These are phyloP conservation scores for Arothron firmamentum DNA, from an alignment of 2,113 vertebrate genomes.

Conservation along the genomic window DNA sequence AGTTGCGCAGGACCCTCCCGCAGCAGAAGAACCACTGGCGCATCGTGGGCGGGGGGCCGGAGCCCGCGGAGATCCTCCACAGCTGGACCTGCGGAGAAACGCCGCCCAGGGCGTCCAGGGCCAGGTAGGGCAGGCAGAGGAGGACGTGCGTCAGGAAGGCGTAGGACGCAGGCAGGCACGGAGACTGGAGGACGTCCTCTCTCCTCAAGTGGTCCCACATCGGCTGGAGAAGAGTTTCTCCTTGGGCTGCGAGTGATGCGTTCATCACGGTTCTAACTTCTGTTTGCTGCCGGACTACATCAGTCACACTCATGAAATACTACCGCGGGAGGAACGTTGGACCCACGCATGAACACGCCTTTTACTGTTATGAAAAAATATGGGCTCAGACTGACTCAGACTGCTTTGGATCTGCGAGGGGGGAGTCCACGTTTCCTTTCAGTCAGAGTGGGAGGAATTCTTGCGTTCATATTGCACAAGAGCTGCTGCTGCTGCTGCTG, in stretches of 20 bases:
- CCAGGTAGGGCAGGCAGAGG: constrained; percentile 66
- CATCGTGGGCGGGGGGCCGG: constrained; percentile 16
- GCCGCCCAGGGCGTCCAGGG: constrained; percentile 55
- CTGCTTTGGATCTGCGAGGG: too few relatives aligned
- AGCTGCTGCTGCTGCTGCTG: too few relatives aligned
- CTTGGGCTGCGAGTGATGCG: accelerated
- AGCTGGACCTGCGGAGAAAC: constrained; percentile 32
- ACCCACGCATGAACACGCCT: too few relatives aligned
- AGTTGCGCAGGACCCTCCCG: constrained; percentile 47
- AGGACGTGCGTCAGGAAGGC: constrained; percentile 64
- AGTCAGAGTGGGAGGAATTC: too few relatives aligned
- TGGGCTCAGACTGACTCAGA: too few relatives aligned
- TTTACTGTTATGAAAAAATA: too few relatives aligned
- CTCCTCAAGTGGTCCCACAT: constrained; percentile 60
- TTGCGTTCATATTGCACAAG: too few relatives aligned
- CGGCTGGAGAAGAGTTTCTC: constrained; percentile 49
- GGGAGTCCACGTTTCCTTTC: too few relatives aligned
- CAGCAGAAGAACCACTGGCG: constrained; percentile 57
- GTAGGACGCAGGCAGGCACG: constrained; percentile 42
- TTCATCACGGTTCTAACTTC: constrained; percentile 23
- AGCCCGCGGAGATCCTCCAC: constrained; percentile 53
- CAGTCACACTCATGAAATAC: background rate
- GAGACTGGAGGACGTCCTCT: constrained; percentile 41
- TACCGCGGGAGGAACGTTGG: too few relatives aligned
- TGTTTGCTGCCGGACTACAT: background rate